These are phyloP conservation scores for Plestiodon gilberti DNA, from an alignment of 2,113 vertebrate species.

Conservation along the genomic window DNA sequence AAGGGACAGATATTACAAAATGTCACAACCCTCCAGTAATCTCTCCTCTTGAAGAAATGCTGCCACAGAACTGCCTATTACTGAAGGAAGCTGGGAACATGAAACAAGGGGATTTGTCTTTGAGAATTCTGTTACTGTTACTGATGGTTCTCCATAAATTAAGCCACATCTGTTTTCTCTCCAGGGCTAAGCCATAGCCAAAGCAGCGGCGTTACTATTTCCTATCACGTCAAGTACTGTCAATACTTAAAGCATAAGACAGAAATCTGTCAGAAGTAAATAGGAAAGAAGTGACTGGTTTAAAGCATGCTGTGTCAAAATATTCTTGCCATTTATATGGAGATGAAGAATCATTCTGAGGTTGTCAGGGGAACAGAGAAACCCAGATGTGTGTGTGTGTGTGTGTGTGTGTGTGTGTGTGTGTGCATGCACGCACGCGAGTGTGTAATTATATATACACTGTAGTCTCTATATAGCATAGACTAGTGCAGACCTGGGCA, in stretches of 20 bases:
- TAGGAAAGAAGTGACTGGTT: background rate
- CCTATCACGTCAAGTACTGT: background rate
- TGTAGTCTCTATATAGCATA: too few relatives aligned
- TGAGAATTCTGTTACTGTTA: background rate
- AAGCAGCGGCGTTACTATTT: background rate
- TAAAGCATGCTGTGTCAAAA: background rate
- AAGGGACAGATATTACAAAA: background rate
- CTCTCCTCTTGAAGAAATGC: background rate
- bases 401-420: too few relatives aligned
- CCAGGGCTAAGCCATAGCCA: background rate
- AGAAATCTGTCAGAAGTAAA: background rate
- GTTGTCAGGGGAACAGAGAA: background rate
- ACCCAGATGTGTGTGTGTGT: background rate
- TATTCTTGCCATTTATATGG: background rate
- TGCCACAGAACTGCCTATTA: background rate
- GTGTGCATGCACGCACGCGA: too few relatives aligned
- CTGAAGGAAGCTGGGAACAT: background rate
- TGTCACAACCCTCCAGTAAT: background rate
- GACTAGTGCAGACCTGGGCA: too few relatives aligned
- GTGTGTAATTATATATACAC: too few relatives aligned
- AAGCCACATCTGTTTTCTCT: background rate
- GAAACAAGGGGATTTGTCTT: background rate
- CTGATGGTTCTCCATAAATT: background rate
- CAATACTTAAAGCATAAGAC: background rate
- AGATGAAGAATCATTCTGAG: background rate